These are phyloP conservation scores for Willowsia nigromaculata DNA, from an alignment of 2,888 invertebrate species.

Conservation along the genomic window DNA sequence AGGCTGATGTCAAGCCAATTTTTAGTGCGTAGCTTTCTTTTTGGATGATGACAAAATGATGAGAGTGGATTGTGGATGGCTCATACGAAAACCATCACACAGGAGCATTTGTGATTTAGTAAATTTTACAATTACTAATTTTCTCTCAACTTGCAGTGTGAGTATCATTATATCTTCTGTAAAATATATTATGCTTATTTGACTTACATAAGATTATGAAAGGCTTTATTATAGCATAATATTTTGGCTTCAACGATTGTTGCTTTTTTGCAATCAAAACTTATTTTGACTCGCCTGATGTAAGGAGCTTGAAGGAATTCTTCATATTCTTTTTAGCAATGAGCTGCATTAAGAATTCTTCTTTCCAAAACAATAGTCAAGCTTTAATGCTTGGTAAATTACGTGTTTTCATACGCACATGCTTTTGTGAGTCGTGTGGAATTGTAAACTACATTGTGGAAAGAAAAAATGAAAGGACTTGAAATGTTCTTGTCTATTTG, in stretches of 20 bases:
- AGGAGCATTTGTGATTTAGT: background rate
- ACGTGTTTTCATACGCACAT: background rate
- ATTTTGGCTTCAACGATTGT: background rate
- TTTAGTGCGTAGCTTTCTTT: constrained; percentile 6
- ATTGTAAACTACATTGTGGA: background rate
- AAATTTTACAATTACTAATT: background rate
- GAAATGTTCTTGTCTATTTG: background rate
- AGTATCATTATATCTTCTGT: background rate
- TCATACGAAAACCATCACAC: too few relatives aligned
- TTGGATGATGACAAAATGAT: background rate
- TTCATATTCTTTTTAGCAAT: too few relatives aligned
- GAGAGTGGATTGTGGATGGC: too few relatives aligned
- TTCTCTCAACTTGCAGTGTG: background rate
- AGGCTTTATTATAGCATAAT: background rate
- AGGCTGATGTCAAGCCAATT: background rate
- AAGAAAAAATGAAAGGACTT: background rate
- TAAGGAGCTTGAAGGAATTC: too few relatives aligned
- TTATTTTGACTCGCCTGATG: background rate
- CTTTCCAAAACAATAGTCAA: background rate
- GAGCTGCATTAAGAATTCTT: background rate
- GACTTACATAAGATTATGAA: background rate
- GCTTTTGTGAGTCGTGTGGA: background rate
- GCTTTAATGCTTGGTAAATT: background rate
- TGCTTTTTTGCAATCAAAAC: background rate
- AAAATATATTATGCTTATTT: background rate